Evolutionary conservation across 92 coral and sea anemone species (phyloP).

Genomic region (Epizoanthus scotinus): DNA sequence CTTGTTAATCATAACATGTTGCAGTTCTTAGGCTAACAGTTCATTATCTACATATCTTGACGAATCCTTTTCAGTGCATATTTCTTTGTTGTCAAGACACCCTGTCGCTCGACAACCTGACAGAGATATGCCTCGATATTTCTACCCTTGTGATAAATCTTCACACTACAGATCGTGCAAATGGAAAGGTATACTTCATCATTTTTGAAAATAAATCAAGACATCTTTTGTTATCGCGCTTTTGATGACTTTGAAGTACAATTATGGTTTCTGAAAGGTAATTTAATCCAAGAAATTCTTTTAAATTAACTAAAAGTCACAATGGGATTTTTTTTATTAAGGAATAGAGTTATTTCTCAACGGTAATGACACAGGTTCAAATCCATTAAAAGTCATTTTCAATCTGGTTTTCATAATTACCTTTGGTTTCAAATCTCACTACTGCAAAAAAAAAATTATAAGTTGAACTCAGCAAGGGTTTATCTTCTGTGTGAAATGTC

Average conservation of each 20-base stretch:
- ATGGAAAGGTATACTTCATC: background rate
- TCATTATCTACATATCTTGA: background rate
- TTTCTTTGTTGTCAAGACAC: conserved; percentile 1
- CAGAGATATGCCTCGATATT: background rate
- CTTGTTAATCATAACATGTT: background rate
- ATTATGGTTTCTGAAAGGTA: conserved; percentile 7
- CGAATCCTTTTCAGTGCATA: background rate
- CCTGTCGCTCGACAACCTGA: background rate
- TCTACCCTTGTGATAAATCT: conserved; percentile 1
- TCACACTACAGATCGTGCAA: background rate
- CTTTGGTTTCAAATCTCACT: background rate
- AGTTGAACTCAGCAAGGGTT: background rate
- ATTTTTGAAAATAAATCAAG: background rate
- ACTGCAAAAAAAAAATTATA: too few relatives aligned
- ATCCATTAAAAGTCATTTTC: background rate
- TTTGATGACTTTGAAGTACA: background rate
- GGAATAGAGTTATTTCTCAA: background rate
- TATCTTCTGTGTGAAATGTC: background rate
- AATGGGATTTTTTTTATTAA: background rate
- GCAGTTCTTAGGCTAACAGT: too few relatives aligned
- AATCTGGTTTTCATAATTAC: background rate
- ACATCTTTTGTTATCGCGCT: background rate
- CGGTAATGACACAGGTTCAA: background rate
- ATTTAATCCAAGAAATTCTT: background rate
- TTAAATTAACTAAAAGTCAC: background rate